These are phyloP conservation scores for Centropus bengalensis DNA, from an alignment of 2,113 vertebrate genomes.

Conservation along the genomic window DNA sequence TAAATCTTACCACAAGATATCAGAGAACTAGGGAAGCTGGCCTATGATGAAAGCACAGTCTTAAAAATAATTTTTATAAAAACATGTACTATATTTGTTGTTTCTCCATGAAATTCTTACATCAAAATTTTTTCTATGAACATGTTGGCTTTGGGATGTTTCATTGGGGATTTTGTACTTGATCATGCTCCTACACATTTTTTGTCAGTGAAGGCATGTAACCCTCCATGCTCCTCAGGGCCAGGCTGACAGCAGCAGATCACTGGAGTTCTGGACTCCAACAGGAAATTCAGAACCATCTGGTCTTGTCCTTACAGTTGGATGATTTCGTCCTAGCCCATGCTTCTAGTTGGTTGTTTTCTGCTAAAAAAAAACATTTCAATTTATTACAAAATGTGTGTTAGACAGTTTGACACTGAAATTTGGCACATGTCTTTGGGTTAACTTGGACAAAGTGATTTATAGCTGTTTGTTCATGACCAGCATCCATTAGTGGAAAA, in stretches of 20 bases:
- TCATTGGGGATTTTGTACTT: neutral
- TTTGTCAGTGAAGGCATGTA: neutral
- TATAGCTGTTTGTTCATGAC: slow-evolving; percentile 45
- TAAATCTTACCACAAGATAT: neutral
- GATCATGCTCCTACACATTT: neutral
- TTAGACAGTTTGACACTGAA: slow-evolving; percentile 17
- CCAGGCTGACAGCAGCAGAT: neutral
- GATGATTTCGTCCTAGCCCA: neutral
- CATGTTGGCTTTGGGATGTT: neutral
- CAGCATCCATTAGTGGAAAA: slow-evolving; percentile 48
- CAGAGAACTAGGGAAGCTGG: neutral
- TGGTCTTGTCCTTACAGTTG: neutral
- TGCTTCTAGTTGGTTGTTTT: neutral
- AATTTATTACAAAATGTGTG: neutral
- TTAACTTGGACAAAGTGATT: slow-evolving; percentile 54
- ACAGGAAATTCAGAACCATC: slow-evolving; percentile 23
- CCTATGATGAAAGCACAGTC: neutral
- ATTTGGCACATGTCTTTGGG: slow-evolving; percentile 29
- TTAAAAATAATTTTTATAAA: neutral
- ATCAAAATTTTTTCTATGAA: neutral
- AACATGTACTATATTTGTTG: neutral
- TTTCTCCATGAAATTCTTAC: neutral
- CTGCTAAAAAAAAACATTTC: neutral
- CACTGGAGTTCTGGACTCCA: neutral
- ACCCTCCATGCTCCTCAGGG: neutral